phyloP scores from a whole-genome alignment of 2,888 invertebrate species.

The Dione juno region DNA sequence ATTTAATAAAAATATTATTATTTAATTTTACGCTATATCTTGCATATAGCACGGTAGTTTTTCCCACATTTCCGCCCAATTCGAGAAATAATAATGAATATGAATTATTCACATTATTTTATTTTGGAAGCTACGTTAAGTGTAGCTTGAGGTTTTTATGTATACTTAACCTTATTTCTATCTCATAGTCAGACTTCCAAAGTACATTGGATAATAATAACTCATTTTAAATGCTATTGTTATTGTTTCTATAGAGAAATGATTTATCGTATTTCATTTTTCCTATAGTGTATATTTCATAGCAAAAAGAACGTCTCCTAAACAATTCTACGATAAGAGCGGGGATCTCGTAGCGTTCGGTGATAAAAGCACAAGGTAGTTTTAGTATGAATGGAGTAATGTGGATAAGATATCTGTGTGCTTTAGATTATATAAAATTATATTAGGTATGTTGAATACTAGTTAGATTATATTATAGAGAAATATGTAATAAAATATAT shows the following conservation, averaged over 20 bases:
- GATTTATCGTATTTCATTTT: slow-evolving; percentile 26
- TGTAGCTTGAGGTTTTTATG: neutral
- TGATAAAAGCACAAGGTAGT: slow-evolving; percentile 78
- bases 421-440: too few relatives aligned
- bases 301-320: slow-evolving; percentile 65
- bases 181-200: neutral
- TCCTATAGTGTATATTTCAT: slow-evolving; percentile 67
- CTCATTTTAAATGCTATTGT: neutral
- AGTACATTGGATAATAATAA: neutral
- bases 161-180: neutral
- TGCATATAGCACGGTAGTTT: too few relatives aligned
- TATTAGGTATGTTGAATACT: too few relatives aligned
- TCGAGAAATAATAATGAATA: too few relatives aligned
- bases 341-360: slow-evolving; percentile 69
- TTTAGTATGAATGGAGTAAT: slow-evolving; percentile 41
- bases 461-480: too few relatives aligned
- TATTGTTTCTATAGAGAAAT: slow-evolving; percentile 3
- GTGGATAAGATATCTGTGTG: slow-evolving; percentile 52
- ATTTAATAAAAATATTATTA: too few relatives aligned
- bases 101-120: too few relatives aligned
- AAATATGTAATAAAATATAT: too few relatives aligned
- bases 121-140: neutral
- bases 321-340: slow-evolving; percentile 74
- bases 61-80: too few relatives aligned
- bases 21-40: too few relatives aligned